phyloP scores from a whole-genome alignment of 2,113 vertebrate species.

The Paedocypris sp. region DNA sequence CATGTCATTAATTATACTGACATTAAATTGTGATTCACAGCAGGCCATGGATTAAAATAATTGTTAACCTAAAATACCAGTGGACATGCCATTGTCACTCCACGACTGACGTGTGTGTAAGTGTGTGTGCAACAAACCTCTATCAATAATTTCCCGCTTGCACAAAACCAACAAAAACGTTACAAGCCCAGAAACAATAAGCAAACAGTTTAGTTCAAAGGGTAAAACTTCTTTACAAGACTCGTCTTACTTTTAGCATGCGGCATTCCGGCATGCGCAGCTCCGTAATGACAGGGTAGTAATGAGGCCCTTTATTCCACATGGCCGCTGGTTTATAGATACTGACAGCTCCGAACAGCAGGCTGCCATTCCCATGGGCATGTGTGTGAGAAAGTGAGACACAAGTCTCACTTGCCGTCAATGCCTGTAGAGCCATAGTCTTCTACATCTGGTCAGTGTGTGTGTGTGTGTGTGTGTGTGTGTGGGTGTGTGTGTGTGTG shows the following conservation, averaged over 20 bases:
- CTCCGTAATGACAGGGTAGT: conserved; percentile 23
- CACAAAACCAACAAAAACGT: background rate
- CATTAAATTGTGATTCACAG: too few relatives aligned
- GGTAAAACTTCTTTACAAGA: conserved; percentile 4
- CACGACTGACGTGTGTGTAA: background rate
- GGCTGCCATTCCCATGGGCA: background rate
- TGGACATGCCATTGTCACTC: background rate
- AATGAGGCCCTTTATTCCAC: conserved; percentile 19
- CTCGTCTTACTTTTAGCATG: background rate
- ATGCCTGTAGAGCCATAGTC: too few relatives aligned
- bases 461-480: too few relatives aligned
- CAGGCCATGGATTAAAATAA: too few relatives aligned
- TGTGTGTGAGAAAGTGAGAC: background rate
- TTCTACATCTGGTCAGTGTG: too few relatives aligned
- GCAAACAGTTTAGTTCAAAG: conserved; percentile 14
- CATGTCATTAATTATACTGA: too few relatives aligned
- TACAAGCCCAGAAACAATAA: conserved; percentile 8
- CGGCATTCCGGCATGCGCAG: conserved; percentile 1
- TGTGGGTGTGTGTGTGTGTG: too few relatives aligned
- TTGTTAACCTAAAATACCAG: too few relatives aligned
- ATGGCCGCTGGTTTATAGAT: conserved; percentile 18
- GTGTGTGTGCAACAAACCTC: background rate
- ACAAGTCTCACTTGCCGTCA: too few relatives aligned
- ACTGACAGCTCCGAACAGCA: conserved; percentile 21
- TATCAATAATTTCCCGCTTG: background rate